Base-by-base conservation (phyloP, 2,797 vertebrate genomes). In the Mallotus villosus region DNA sequence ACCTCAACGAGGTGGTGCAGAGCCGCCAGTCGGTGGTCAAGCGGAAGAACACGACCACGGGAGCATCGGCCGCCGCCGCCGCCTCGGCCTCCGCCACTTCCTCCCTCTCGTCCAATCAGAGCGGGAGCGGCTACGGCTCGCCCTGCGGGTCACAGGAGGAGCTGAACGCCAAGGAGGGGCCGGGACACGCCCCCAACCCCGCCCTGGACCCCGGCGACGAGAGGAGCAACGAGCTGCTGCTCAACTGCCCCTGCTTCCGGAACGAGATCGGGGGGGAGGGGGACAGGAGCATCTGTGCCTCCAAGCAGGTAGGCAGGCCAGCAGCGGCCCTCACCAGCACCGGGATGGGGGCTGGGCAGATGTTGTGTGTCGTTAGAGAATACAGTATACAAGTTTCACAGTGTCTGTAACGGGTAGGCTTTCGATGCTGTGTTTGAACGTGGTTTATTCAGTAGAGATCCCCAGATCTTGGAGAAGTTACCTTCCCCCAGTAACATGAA, bases 101-200 rank as follows among this genome's bases (percentile, higher is more conserved):
- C 4, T 96, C 96, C 4, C 95, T 97, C 7, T 91, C 97, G 58
- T 96, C 97, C 67, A 96, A 94, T 86, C 93, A 94, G 78, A 91
- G 91, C 2, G 92, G 88, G 25, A 84, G 79, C 1, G 63, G 21
- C 2, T 98, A 96, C 62, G 95, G 95, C 77, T 99, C 98, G 25
- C 97, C 98, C 0, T 97, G 97, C 82, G 98, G 98, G 72, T 99
- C 97, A 67, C 98, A 97, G 2, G 98, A 99, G 79, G 98, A 99
- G 80, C 92, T 99, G 81, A 97, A 95, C 82, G 93, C 94, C 74
- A 98, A 98, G 74, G 97, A 97, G 46, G 92, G 86, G 65, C 82
- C 88, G 17, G 85, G 84, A 51, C 88, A 91, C 0, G 8, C 74
- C 21, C 67, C 82, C 57, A 90, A 84, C 84, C 92, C 92, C 0